Base-by-base conservation (phyloP, 2,888 invertebrate species). In the Coelogynopora nodosa region DNA sequence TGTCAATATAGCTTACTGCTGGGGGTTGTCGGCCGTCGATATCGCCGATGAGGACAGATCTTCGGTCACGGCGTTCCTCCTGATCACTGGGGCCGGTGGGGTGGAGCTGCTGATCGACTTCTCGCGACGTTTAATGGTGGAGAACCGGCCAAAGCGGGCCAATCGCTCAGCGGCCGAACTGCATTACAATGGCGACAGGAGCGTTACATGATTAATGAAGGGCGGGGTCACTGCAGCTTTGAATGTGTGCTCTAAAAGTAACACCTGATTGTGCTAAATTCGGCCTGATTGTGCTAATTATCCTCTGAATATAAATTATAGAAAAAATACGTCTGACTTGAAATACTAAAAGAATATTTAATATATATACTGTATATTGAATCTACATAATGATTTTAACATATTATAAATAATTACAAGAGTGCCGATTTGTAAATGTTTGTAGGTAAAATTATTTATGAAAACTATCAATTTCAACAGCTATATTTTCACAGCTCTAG, bases 11-110 rank as follows among this genome's bases (percentile, higher is more conserved):
- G 18, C 49, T 49, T 18, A 49, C 49, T 13, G 49, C 18, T 49
- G 49, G 49, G 49, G 49, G 18, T 49, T 49, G 49, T 49, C 49
- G 5, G 49, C 18, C 18, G 49, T 49, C 5, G 49, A 13, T 49
- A 49, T 49, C 49, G 49, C 90, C 10, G 90, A 89, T 27, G 91
- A 88, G 26, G 88, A 84, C 82, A 88, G 88, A 10, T 31, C 31
- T 74, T 87, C 30, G 5, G 31, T 27, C 31, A 84, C 67, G 18
- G 84, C 84, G 67, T 84, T 84, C 49, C 84, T 2, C 30, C 84
- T 67, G 1, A 23, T 5, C 0, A 84, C 27, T n/a, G 84, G 67
- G 30, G 18, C 5, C 1, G 31, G 31, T 2, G 84, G 67, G 30
- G 83, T 27, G 27, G 26, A 30, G 5, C n/a, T 23, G 0, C 5